phyloP scores from a whole-genome alignment of 2,113 vertebrate genomes.

The Centropristis striata region DNA sequence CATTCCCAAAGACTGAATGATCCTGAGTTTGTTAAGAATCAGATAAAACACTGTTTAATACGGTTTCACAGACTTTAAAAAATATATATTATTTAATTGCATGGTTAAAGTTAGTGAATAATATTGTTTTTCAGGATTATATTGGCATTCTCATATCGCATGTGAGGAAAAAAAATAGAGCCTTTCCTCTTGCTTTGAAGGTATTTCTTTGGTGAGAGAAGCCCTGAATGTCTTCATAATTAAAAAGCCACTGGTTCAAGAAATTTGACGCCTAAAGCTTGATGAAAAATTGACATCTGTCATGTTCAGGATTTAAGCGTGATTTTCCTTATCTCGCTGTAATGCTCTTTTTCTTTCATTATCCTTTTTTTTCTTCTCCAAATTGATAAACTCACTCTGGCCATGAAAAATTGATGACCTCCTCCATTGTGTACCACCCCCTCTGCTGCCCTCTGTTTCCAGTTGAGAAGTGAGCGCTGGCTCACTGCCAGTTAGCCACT shows the following conservation, averaged over 20 bases:
- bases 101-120: no score
- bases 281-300: conserved; percentile 67
- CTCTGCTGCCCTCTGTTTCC: conserved; percentile 54
- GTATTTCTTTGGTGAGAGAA: conserved; percentile 17
- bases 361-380: conserved; percentile 25
- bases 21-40: no score
- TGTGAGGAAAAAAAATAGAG: background rate
- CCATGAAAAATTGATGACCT: conserved; percentile 73
- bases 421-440: conserved; percentile 48
- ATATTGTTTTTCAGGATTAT: background rate
- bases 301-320: conserved; percentile 55
- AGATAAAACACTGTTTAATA: no score
- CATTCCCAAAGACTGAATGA: no score
- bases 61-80: no score
- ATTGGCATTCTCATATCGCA: background rate
- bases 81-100: no score
- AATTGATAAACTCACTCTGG: conserved; percentile 47
- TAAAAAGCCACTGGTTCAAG: conserved; percentile 69
- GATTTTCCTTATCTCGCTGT: conserved; percentile 47
- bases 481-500: conserved; percentile 69
- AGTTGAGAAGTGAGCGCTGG: conserved; percentile 67
- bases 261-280: conserved; percentile 53
- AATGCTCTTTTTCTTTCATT: conserved; percentile 42
- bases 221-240: conserved; percentile 55
- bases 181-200: conserved; percentile 9